Evolutionary conservation across 2,113 vertebrate genomes (phyloP).

Genomic region (Psammodynastes pulverulentus): DNA sequence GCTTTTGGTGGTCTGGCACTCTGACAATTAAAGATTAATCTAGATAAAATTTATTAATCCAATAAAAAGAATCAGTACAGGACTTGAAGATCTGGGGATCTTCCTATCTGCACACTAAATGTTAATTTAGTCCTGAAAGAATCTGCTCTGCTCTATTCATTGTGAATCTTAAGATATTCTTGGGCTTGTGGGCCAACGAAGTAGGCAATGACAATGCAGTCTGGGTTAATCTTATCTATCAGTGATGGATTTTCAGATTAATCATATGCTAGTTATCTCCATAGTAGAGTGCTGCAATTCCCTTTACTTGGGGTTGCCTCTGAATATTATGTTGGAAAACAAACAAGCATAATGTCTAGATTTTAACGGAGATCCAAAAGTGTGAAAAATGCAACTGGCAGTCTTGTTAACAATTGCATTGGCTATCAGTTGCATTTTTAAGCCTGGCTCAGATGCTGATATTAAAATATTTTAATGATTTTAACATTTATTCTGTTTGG

Average conservation of each 20-base stretch:
- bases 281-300: background rate
- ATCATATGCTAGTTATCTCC: background rate
- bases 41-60: background rate
- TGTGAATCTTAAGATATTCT: background rate
- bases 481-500: background rate
- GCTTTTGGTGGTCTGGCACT: background rate
- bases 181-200: background rate
- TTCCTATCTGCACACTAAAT: background rate
- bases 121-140: background rate
- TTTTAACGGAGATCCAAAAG: background rate
- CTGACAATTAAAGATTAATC: background rate
- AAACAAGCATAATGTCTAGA: background rate
- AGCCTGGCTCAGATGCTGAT: background rate
- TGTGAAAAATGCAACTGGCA: background rate
- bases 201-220: background rate
- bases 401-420: background rate
- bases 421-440: background rate
- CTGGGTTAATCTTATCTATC: background rate
- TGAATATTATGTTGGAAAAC: background rate
- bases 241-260: background rate
- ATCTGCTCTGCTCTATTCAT: background rate
- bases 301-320: background rate
- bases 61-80: background rate
- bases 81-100: background rate
- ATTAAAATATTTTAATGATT: background rate